These are phyloP conservation scores for Vireo griseus DNA, from an alignment of 2,797 vertebrate species.

Conservation along the genomic window DNA sequence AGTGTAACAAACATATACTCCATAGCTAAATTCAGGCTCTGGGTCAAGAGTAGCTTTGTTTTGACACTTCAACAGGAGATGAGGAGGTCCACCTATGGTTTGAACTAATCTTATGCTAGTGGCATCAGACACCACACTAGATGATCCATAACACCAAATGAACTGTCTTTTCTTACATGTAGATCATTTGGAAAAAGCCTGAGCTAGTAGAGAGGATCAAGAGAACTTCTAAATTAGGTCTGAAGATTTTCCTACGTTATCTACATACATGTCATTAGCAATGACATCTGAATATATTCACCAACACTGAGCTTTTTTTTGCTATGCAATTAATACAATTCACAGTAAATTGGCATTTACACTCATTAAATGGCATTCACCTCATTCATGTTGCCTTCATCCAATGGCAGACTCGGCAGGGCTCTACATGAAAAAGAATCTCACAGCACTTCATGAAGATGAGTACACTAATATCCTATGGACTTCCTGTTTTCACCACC, in stretches of 20 bases:
- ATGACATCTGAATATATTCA: neutral
- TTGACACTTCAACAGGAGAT: neutral
- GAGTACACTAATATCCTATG: neutral
- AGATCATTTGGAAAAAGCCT: neutral
- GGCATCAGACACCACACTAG: neutral
- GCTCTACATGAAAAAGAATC: neutral
- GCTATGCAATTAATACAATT: neutral
- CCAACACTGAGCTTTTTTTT: neutral
- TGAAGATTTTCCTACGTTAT: neutral
- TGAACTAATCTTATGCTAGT: neutral
- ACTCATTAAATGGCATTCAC: neutral
- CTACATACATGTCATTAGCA: neutral
- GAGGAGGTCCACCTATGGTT: neutral
- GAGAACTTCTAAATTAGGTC: neutral
- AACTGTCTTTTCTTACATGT: neutral
- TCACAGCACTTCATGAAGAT: neutral
- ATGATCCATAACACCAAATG: neutral
- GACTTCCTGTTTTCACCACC: neutral
- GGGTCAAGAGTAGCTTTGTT: neutral
- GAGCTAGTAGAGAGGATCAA: neutral
- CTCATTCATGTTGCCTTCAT: neutral
- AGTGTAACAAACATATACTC: neutral
- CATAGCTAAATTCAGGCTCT: neutral
- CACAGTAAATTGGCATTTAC: neutral
- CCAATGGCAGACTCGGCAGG: accelerated